These are phyloP conservation scores for Acanthiza pusilla DNA, from an alignment of 2,797 vertebrate genomes.

Conservation along the genomic window DNA sequence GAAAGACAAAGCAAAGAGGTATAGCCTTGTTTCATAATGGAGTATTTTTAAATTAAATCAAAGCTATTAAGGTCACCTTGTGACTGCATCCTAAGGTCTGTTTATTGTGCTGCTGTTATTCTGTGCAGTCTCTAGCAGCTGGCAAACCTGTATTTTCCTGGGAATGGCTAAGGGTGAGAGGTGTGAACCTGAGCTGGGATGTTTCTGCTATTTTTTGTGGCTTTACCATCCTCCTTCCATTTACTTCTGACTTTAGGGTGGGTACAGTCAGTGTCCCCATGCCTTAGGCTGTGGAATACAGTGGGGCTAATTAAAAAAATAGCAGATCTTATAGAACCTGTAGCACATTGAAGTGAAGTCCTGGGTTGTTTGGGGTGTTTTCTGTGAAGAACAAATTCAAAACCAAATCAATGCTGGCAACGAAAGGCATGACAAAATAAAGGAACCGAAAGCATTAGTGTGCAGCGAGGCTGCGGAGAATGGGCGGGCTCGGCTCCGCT, in stretches of 20 bases:
- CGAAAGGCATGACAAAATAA: neutral
- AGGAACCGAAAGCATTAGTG: neutral
- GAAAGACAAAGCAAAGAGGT: neutral
- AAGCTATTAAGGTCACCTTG: neutral
- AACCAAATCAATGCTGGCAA: neutral
- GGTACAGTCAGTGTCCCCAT: rapidly evolving
- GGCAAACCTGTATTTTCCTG: neutral
- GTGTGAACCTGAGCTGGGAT: rapidly evolving
- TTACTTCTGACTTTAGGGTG: neutral
- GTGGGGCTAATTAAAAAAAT: neutral
- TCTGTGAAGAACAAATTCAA: neutral
- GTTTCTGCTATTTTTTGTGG: neutral
- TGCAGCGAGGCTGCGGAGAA: neutral
- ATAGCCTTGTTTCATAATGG: neutral
- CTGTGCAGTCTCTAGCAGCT: neutral
- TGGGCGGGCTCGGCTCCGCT: neutral
- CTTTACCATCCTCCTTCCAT: neutral
- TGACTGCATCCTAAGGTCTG: neutral
- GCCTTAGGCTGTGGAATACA: neutral
- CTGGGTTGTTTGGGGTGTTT: neutral
- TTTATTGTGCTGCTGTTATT: neutral
- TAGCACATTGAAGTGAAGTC: too few species aligned
- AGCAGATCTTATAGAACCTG: rapidly evolving
- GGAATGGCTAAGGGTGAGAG: neutral
- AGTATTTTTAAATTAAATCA: neutral